Evolutionary conservation across 1,140 invertebrate species (phyloP), one percentile per base, ranked within the genome.

Genomic region (Trachymyrmex septentrionalis): DNA sequence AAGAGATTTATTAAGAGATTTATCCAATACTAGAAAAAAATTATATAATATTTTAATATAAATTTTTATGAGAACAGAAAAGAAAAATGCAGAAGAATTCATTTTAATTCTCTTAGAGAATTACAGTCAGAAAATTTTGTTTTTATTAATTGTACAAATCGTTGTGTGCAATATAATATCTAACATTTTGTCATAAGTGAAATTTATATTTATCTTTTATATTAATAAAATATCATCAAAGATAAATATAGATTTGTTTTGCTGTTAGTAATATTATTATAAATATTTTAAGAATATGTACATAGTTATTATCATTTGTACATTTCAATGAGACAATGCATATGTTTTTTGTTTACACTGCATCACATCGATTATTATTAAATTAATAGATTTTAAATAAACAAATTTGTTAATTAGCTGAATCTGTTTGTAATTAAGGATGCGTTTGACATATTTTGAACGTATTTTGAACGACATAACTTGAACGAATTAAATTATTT

Each of bases 161-260:
- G 5, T 24, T 12, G 4, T 12, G 12, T 2, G 6, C 21, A 19
- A 55, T 44, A 7, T 44, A 44, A 44, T 34, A 38, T 38, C 6
- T 38, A 27, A 55, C 67, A 73, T 59, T n/a, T n/a, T 73, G 19
- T 14, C 3, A 48, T 2, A 2, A 14, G 3, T 9, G 0, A 48
- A 48, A 72, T 61, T 75, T 12, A 59, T 30, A 59, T 59, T 59
- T 73, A 48, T 73, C 1, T 50, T 27, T 27, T 3, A 84, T 75
- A 27, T 84, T 38, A 34, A 73, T 75, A 10, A 75, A 27, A 5
- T 38, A 2, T 64, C 3, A 10, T 63, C 0, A 7, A 64, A 64
- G 0, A 19, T 64, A 64, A 64, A 19, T 63, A 9, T 30, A 6
- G 34, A 9, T 64, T 50, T 50, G 48, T 50, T 50, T 16, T 50